These are phyloP conservation scores for Drosophila neocordata DNA, from an alignment of 1,140 invertebrate genomes.

Conservation along the genomic window DNA sequence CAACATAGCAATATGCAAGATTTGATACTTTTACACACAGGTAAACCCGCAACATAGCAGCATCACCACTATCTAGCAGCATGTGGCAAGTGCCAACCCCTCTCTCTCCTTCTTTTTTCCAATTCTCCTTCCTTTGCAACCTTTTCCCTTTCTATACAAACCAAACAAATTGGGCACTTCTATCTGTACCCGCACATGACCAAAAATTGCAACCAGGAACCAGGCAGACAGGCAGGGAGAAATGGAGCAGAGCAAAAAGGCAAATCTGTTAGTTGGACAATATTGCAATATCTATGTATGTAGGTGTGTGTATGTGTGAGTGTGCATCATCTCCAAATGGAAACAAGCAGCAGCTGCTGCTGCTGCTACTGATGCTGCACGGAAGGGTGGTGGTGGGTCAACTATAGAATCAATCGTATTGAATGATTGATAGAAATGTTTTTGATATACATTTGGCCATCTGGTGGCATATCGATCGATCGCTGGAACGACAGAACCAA, in stretches of 20 bases:
- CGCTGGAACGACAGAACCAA: conserved; percentile 29
- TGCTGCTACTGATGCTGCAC: conserved; percentile 23
- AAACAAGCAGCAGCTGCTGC: conserved; percentile 38
- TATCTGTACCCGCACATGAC: conserved; percentile 56
- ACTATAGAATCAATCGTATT: conserved; percentile 69
- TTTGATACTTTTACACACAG: conserved; percentile 34
- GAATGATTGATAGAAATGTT: conserved; percentile 81
- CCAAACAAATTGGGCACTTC: conserved; percentile 7
- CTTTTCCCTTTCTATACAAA: conserved; percentile 1
- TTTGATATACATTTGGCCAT: conserved; percentile 68
- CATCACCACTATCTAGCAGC: conserved; percentile 30
- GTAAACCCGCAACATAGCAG: conserved; percentile 65
- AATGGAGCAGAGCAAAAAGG: background rate
- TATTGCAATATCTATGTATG: conserved; percentile 8
- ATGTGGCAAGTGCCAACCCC: conserved; percentile 25
- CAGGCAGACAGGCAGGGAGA: conserved; percentile 6
- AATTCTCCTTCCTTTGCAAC: too few relatives aligned
- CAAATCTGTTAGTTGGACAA: conserved; percentile 16
- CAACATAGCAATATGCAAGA: conserved; percentile 4
- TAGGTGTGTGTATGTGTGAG: conserved; percentile 21
- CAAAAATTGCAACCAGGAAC: conserved; percentile 63
- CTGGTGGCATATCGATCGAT: conserved; percentile 47
- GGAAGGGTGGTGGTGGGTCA: background rate
- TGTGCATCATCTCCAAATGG: conserved; percentile 60
- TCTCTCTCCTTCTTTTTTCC: too few relatives aligned